A percentile compares a stretch with the other conserved stretches of the same genome.
These are phyloP conservation scores for Apistogramma diplotaenia DNA, from an alignment of 2,113 vertebrate genomes.

Conservation along the genomic window DNA sequence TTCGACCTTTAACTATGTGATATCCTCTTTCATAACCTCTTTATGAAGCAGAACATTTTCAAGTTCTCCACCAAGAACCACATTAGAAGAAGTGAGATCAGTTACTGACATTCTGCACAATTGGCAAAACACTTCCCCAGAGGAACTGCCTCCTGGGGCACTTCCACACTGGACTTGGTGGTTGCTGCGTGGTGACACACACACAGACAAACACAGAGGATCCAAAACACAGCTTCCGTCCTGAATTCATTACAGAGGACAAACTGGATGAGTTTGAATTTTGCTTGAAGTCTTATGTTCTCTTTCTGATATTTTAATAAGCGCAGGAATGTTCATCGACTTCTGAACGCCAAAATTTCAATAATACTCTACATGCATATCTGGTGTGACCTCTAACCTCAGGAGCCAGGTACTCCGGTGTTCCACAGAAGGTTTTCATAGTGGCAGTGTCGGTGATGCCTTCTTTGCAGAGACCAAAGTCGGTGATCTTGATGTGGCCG, in stretches of 20 bases:
- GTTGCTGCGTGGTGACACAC: neutral
- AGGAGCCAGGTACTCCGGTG: constrained; percentile 93
- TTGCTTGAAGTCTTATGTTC: neutral
- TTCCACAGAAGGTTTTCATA: constrained; percentile 98
- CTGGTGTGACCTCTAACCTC: constrained; percentile 80
- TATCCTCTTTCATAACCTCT: constrained; percentile 32
- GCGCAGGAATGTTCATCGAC: neutral
- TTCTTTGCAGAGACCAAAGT: constrained; percentile 97
- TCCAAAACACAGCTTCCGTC: neutral
- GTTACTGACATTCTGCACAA: neutral
- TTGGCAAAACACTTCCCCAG: neutral
- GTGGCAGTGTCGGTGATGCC: constrained; percentile 96
- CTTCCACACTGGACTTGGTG: constrained; percentile 4
- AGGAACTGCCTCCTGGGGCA: neutral
- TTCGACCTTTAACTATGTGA: neutral
- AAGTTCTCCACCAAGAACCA: neutral
- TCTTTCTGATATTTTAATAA: neutral
- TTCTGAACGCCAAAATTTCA: neutral
- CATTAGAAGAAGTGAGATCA: constrained; percentile 15
- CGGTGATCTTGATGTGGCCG: constrained; percentile 93
- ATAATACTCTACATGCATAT: neutral
- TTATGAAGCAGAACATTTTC: neutral
- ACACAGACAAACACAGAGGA: neutral
- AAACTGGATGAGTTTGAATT: neutral
- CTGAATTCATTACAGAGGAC: neutral